Evolutionary conservation across 1,140 invertebrate species (phyloP), one percentile per base, ranked within the genome.

Genomic region (Neodiprion virginianus): DNA sequence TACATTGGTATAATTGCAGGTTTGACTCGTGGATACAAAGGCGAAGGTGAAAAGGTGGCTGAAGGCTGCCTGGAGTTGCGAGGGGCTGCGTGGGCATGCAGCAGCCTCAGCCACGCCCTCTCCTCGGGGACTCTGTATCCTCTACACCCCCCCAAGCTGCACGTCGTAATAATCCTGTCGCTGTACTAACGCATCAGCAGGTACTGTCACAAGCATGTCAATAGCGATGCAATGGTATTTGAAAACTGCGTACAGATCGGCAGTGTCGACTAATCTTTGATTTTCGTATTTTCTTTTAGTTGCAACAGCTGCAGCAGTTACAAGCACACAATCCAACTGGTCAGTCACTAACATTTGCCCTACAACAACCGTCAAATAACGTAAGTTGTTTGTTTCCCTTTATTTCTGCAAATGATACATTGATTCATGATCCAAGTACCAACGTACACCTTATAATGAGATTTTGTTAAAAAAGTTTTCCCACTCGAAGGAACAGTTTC

Each of bases 81-180:
- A 88, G 89, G 87, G 86, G 89, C 89, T 90, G 89, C 88, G 88
- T 90, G 89, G 89, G 89, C 88, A 90, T 90, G 88, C 89, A 90
- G 89, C 88, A 90, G 87, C 88, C 88, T 88, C 89, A 89, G 88
- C 88, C 89, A 87, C 89, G 89, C 88, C 89, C 89, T 88, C 88
- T 90, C 83, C 86, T 90, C 83, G 88, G 88, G 88, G 88, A 88
- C 85, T 89, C 88, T 83, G 87, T 88, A 88, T 88, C 88, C 86
- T 88, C 88, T 87, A 88, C 88, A 87, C 87, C 88, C 86, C 86
- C 88, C 86, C 87, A 86, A 82, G 87, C 81, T 82, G 82, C 85
- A 80, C 85, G 86, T 80, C 87, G 86, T 73, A 86, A 81, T 75
- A 88, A 87, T 84, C 82, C 86, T 69, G 87, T 89, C 79, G 83